These are phyloP conservation scores for Psophia crepitans DNA, from an alignment of 2,113 vertebrate genomes.

Conservation along the genomic window DNA sequence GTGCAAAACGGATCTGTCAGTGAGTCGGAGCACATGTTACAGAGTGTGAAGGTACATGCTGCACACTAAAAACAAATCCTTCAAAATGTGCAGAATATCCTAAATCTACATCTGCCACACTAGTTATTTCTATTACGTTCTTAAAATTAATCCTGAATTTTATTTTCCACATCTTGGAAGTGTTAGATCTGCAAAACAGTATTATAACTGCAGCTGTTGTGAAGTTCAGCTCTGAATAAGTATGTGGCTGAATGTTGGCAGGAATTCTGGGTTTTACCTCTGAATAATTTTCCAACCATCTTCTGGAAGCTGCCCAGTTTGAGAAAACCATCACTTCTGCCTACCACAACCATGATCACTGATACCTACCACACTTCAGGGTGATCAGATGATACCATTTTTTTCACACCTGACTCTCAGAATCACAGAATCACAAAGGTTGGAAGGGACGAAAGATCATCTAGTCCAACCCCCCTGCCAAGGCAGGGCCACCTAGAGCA, in stretches of 20 bases:
- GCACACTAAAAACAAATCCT: constrained; percentile 50
- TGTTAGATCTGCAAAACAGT: constrained; percentile 1
- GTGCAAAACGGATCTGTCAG: constrained; percentile 4
- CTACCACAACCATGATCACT: neutral
- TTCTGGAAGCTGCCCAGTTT: neutral
- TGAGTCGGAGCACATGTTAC: constrained; percentile 52
- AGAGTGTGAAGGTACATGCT: constrained; percentile 56
- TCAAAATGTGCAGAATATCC: constrained; percentile 24
- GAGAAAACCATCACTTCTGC: neutral
- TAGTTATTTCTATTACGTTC: neutral
- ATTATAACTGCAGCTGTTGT: neutral
- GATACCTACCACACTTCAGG: neutral
- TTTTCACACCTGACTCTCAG: neutral
- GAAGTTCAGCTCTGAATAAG: constrained; percentile 16
- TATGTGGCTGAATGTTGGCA: neutral
- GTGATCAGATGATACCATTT: neutral
- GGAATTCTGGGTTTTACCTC: neutral
- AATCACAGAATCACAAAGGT: no score
- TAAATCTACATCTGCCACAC: constrained; percentile 40
- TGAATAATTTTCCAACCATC: neutral
- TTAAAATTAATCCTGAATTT: constrained; percentile 34
- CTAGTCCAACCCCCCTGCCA: no score
- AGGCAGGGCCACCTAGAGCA: no score
- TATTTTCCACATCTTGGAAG: constrained; percentile 49
- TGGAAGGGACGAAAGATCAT: no score